phyloP scores from a whole-genome alignment of 1,140 invertebrate species.

The Dolichoris vasculosae region DNA sequence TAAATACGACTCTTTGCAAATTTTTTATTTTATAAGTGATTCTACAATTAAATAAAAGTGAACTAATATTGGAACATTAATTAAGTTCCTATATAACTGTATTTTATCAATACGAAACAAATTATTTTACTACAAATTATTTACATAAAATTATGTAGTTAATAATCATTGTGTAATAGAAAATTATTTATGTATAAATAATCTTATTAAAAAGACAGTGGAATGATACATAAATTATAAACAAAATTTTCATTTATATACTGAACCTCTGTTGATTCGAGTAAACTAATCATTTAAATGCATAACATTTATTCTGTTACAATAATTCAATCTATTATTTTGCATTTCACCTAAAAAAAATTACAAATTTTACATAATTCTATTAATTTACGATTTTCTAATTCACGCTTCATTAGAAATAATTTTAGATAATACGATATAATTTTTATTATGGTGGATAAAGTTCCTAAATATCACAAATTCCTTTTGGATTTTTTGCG shows the following conservation, averaged over 20 bases:
- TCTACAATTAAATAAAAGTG: slow-evolving; percentile 10
- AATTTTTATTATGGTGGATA: background rate
- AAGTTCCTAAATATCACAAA: background rate
- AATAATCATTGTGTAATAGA: slow-evolving; percentile 15
- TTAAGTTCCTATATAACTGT: slow-evolving; percentile 11
- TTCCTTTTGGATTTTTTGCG: background rate
- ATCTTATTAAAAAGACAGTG: slow-evolving; percentile 17
- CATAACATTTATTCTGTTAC: background rate
- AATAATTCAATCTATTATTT: background rate
- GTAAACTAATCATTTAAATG: background rate
- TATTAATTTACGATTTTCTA: too few species aligned
- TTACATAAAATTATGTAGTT: slow-evolving; percentile 8
- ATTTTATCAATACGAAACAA: slow-evolving; percentile 29
- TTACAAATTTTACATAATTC: too few species aligned
- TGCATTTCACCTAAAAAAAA: too few species aligned
- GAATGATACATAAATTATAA: slow-evolving; percentile 19
- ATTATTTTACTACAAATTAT: slow-evolving; percentile 32
- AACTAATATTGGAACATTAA: slow-evolving; percentile 16
- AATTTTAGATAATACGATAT: background rate
- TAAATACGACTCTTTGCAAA: background rate
- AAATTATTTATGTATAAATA: slow-evolving; percentile 39
- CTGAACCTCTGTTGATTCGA: background rate
- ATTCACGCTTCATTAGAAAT: too few species aligned
- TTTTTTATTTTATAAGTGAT: slow-evolving; percentile 26
- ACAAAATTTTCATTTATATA: background rate